phyloP scores from a whole-genome alignment of 2,113 vertebrate species.

The Vulpes vulpes region DNA sequence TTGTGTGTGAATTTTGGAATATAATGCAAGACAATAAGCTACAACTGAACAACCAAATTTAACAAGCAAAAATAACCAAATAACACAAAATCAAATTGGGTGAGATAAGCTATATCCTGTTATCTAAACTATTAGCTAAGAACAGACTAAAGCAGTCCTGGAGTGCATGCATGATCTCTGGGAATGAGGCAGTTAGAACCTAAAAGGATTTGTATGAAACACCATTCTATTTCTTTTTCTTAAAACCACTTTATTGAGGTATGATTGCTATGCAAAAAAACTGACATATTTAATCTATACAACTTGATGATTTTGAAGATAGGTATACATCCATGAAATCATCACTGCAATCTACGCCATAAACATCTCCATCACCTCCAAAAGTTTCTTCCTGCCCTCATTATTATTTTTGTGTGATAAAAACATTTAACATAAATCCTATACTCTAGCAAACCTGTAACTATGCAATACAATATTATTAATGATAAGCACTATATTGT shows the following conservation, averaged over 20 bases:
- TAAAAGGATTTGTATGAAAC: not conserved
- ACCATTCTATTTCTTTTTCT: not conserved
- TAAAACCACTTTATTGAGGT: not conserved
- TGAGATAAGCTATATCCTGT: conserved; percentile 12
- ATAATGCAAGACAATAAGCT: conserved; percentile 6
- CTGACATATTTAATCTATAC: not conserved
- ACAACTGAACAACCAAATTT: not conserved
- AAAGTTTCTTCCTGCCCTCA: not conserved
- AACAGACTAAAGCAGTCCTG: not conserved
- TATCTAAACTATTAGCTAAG: conserved; percentile 24
- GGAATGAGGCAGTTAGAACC: not conserved
- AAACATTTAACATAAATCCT: not conserved
- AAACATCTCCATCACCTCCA: not conserved
- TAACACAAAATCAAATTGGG: not conserved
- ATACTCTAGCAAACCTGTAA: not conserved
- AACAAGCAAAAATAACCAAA: conserved; percentile 25
- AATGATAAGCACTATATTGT: not conserved
- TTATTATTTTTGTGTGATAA: not conserved
- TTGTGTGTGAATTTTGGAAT: not conserved
- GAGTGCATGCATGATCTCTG: not conserved
- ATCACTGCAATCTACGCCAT: not conserved
- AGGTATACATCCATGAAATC: not conserved
- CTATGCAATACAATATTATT: not conserved
- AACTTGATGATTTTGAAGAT: not conserved
- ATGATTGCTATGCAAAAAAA: not conserved